A percentile compares a stretch with the other conserved stretches of the same genome.
phyloP scores from a whole-genome alignment of 35 echinoderm and acorn worm genomes.

The Lytechinus variegatus region DNA sequence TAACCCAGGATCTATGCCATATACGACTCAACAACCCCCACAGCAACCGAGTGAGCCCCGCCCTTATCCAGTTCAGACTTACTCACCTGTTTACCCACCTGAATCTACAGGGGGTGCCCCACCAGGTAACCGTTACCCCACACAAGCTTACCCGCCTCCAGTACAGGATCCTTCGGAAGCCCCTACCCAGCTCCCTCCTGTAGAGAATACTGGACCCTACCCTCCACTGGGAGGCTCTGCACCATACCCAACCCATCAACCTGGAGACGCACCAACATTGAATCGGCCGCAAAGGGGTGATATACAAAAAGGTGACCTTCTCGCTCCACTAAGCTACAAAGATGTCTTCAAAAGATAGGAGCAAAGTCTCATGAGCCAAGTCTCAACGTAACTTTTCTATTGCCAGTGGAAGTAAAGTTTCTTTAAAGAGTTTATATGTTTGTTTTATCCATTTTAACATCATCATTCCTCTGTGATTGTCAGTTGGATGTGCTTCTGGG shows the following conservation, averaged over 20 bases:
- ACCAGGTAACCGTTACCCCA: neutral
- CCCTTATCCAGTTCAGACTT: neutral
- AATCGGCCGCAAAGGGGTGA: neutral
- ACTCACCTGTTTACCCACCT: neutral
- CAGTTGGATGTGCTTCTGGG: too few relatives aligned
- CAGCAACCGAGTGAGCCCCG: neutral
- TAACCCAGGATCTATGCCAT: neutral
- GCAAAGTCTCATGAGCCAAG: neutral
- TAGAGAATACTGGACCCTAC: neutral
- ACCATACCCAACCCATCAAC: neutral
- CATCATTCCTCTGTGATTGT: neutral
- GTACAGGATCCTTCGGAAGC: neutral
- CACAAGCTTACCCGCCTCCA: neutral
- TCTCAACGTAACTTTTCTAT: neutral
- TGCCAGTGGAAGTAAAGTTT: neutral
- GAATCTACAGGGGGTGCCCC: neutral
- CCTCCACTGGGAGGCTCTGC: neutral
- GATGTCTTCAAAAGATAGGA: neutral
- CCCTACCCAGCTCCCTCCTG: neutral
- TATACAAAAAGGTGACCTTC: neutral
- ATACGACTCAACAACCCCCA: neutral
- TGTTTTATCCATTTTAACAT: neutral
- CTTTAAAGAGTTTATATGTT: too few relatives aligned
- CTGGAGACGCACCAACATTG: neutral
- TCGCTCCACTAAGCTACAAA: neutral